phyloP scores from a whole-genome alignment of 2,113 vertebrate genomes.

The Lontra canadensis region DNA sequence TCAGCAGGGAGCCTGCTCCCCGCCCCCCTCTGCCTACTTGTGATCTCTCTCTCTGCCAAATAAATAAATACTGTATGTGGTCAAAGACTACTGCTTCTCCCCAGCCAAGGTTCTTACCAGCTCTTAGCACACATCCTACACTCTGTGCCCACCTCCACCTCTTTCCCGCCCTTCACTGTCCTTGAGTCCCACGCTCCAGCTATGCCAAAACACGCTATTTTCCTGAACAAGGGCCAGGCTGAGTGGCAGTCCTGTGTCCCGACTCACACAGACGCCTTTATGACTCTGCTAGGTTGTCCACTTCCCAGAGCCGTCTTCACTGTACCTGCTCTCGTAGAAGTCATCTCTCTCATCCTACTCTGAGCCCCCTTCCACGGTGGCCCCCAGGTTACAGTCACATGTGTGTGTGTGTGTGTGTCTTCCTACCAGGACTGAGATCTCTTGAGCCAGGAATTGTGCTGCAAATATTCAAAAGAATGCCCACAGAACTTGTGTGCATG shows the following conservation, averaged over 20 bases:
- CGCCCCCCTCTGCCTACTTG: too few species aligned
- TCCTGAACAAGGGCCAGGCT: not conserved
- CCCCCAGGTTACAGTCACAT: too few species aligned
- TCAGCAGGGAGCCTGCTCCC: too few species aligned
- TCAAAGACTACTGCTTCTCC: not conserved
- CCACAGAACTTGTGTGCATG: not conserved
- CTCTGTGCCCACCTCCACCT: not conserved
- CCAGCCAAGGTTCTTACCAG: accelerated
- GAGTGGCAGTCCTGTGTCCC: not conserved
- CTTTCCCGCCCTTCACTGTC: not conserved
- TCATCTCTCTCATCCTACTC: not conserved
- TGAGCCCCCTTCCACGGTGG: not conserved
- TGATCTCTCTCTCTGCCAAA: too few species aligned
- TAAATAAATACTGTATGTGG: too few species aligned
- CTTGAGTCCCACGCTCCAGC: not conserved
- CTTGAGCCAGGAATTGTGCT: not conserved
- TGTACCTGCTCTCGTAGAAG: not conserved
- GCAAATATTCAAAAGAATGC: not conserved
- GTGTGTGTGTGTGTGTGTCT: not conserved
- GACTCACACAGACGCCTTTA: not conserved
- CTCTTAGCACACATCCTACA: not conserved
- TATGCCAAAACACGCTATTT: not conserved
- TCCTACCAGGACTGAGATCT: not conserved
- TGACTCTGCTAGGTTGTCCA: not conserved
- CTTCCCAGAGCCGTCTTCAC: not conserved